Base-by-base conservation (phyloP, 2,113 vertebrate species). In the Lepisosteus osseus region DNA sequence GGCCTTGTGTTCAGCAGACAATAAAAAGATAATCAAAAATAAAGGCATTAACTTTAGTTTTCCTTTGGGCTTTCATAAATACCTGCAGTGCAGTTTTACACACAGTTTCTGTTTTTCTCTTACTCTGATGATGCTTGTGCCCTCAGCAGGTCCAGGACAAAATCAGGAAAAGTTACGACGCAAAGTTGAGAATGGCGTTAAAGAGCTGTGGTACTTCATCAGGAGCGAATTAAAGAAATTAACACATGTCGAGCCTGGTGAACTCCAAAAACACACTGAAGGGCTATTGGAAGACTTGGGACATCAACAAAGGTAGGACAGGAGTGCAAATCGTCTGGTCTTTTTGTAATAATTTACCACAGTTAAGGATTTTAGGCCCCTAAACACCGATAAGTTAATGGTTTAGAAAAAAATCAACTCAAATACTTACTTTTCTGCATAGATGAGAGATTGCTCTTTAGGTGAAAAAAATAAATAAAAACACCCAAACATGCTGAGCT, bases 121-220 rank as follows among this genome's bases (percentile, higher is more conserved):
- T 11, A 17, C 41, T 43, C 8, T 41, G 1, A 71, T 65, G 7
- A 57, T 66, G 43, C 3, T 40, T 57, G 0, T 69, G 62, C 74
- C 67, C 71, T 56, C 73, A 79, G 69, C 83, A 86, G 94, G 95
- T 77, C 90, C 97, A 0, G 96, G 96, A 66, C 95, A 95, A 80
- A 94, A 94, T 79, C 97, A 98, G 86, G 96, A 99, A 90, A 89
- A 97, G 77, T 73, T 98, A 80, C 91, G 97, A 15, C 90, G 97
- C 71, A 94, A 87, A 66, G 95, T 96, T 86, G 96, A 98, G 85
- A 98, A 97, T 67, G 97, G 97, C 41, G 94, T 96, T 65, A 96
- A 94, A 86, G 97, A 99, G 84, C 93, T 99, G 83, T 98, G 97
- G 97, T 99, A 97, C 89, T 99, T 98, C 78, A 90, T 99, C 68